phyloP scores from a whole-genome alignment of 1,140 invertebrate genomes.

The Heliconius hermathena region DNA sequence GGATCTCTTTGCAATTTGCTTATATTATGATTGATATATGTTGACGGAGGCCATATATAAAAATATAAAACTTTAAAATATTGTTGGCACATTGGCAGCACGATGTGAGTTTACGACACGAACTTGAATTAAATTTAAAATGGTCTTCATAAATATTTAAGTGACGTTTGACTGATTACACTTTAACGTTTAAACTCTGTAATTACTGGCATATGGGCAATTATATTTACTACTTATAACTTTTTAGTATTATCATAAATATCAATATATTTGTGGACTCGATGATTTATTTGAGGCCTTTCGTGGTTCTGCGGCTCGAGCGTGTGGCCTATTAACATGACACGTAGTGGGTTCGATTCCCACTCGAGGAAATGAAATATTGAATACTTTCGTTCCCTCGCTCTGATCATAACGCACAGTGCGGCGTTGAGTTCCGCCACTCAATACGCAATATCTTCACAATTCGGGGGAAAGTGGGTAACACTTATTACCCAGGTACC shows the following conservation, averaged over 20 bases:
- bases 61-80: neutral
- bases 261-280: conserved; percentile 1
- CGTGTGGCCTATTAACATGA: too few relatives aligned
- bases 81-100: conserved; percentile 10
- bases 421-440: too few relatives aligned
- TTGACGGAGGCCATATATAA: neutral
- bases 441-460: too few relatives aligned
- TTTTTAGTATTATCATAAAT: conserved; percentile 1
- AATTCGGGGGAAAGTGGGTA: too few relatives aligned
- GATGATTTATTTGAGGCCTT: neutral
- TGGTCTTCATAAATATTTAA: conserved; percentile 30
- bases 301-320: too few relatives aligned
- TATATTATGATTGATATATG: neutral
- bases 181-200: conserved; percentile 5
- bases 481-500: too few relatives aligned
- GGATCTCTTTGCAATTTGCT: neutral
- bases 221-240: neutral
- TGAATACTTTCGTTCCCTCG: too few relatives aligned
- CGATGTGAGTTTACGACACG: conserved; percentile 17
- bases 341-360: too few relatives aligned
- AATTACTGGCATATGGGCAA: conserved; percentile 22
- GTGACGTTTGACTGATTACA: conserved; percentile 29
- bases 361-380: too few relatives aligned
- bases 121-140: conserved; percentile 28
- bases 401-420: too few relatives aligned